A percentile compares a stretch with the other conserved stretches of the same genome.
Evolutionary conservation across 1,140 invertebrate genomes (phyloP).

Genomic region (Telenomus remus): DNA sequence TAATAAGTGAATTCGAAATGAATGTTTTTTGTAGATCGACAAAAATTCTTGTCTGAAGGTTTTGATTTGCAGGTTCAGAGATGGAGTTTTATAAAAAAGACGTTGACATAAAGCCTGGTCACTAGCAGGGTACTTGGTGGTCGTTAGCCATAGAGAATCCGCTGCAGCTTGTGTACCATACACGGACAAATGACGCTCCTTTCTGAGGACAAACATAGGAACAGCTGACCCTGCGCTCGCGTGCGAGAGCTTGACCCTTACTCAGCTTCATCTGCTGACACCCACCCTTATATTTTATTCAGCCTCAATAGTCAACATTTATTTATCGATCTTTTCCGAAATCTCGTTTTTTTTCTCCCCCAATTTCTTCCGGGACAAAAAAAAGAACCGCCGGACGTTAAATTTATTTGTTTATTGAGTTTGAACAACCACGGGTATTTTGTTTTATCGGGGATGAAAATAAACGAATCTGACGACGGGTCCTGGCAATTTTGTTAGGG

Average conservation of each 20-base stretch:
- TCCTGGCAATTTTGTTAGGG: too few relatives aligned
- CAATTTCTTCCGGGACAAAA: conserved; percentile 13
- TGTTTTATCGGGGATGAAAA: too few relatives aligned
- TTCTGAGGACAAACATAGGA: conserved; percentile 72
- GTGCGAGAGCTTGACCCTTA: conserved; percentile 70
- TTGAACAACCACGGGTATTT: too few relatives aligned
- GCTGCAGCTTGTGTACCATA: conserved; percentile 55
- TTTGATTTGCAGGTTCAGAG: conserved; percentile 44
- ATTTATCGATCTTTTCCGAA: conserved; percentile 55
- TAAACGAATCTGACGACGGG: too few relatives aligned
- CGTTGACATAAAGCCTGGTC: conserved; percentile 34
- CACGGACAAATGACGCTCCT: conserved; percentile 56
- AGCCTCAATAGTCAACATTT: conserved; percentile 49
- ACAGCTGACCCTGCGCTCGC: conserved; percentile 72
- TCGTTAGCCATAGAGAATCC: conserved; percentile 55
- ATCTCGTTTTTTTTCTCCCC: conserved; percentile 23
- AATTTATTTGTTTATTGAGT: too few relatives aligned
- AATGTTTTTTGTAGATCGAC: too few relatives aligned
- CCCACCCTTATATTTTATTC: conserved; percentile 61
- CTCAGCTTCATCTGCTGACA: conserved; percentile 74
- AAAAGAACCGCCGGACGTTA: background rate
- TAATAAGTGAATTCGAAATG: too few relatives aligned
- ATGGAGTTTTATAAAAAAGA: conserved; percentile 23
- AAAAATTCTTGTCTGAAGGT: conserved; percentile 24
- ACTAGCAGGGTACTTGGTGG: conserved; percentile 53